Base-by-base conservation (phyloP, 2,797 vertebrate species). In the Pachyuromys duprasi region DNA sequence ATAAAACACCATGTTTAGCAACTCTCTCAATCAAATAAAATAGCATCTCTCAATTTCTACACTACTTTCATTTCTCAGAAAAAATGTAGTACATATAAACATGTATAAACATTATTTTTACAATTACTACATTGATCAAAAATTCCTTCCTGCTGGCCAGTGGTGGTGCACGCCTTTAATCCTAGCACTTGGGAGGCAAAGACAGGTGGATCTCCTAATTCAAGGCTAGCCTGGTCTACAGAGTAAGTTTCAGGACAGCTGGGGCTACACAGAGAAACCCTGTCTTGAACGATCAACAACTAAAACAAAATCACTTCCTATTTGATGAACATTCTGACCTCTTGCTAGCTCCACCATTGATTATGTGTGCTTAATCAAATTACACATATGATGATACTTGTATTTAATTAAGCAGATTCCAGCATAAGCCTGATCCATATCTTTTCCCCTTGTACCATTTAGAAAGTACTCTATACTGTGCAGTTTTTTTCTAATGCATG, bases 371-470 rank as follows among this genome's bases (percentile, higher is more conserved):
- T 82, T 86, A n/a, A 72, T 26, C 8, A 82, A 81, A 62, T 65
- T 33, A 65, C 55, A 83, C 36, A 26, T 31, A 33, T 31, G 45
- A 36, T 1, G 26, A 22, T 57, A 55, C 24, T 82, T 49, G 20
- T n/a, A 36, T 83, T 31, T 74, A 93, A 82, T 80, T 90, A 82
- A 36, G 91, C 13, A 91, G 57, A 94, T 67, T 90, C 33, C 8
- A 81, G 17, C 8, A 39, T 39, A 82, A 78, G 4, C 22, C 28
- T 45, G 39, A 13, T 2, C 14, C 49, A n/a, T 78, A 8, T 39
- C 5, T 80, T 84, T 20, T 92, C 80, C 72, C 8, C 53, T 91
- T 91, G 79, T 65, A 82, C 36, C 4, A 1, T 82, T 9, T 76
- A 17, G 33, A 42, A 57, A 84, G 17, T 6, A 2, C 63, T 26